phyloP scores from a whole-genome alignment of 2,797 vertebrate genomes.

The Oreonectes daqikongensis region DNA sequence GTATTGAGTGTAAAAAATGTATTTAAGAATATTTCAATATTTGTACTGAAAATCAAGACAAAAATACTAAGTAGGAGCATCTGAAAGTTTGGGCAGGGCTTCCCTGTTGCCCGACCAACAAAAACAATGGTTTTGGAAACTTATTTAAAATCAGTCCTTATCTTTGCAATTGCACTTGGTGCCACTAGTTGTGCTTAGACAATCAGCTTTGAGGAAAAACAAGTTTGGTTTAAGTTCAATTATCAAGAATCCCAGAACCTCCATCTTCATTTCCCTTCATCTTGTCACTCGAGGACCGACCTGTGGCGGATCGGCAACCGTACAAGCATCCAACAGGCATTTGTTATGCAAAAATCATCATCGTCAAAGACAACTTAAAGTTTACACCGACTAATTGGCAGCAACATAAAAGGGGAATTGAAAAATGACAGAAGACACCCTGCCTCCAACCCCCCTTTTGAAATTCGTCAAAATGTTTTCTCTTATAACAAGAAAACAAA shows the following conservation, averaged over 20 bases:
- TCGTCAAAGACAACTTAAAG: conserved; percentile 67
- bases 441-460: conserved; percentile 54
- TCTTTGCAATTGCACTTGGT: no score
- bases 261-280: conserved; percentile 32
- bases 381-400: conserved; percentile 72
- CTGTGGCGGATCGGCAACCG: conserved; percentile 11
- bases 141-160: no score
- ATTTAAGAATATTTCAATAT: no score
- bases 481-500: conserved; percentile 73
- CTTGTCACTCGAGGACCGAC: conserved; percentile 24
- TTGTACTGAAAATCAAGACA: no score
- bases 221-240: neutral
- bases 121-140: neutral
- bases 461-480: conserved; percentile 69
- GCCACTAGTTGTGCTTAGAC: neutral
- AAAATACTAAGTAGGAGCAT: no score
- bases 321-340: conserved; percentile 38
- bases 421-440: conserved; percentile 63
- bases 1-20: no score
- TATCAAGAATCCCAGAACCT: conserved; percentile 6
- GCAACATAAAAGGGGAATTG: conserved; percentile 68
- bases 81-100: no score
- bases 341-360: conserved; percentile 57
- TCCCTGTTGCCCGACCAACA: no score
- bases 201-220: neutral